Percentiles rank a stretch among this genome's conserved stretches.
Evolutionary conservation across 2,113 vertebrate species (phyloP).

Genomic region (Colinus virginianus): DNA sequence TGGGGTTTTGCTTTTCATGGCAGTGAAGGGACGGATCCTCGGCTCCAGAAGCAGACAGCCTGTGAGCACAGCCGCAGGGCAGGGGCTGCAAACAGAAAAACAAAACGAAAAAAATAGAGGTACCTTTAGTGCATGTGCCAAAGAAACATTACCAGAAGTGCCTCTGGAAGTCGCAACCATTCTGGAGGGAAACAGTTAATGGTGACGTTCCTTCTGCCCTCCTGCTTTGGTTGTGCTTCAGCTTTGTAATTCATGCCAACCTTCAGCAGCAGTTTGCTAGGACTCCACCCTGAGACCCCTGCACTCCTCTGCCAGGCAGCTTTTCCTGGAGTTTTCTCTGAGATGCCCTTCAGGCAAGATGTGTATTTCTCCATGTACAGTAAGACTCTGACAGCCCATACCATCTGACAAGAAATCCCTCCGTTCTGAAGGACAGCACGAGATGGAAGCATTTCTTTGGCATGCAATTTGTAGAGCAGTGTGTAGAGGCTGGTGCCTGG

Average conservation of each 20-base stretch:
- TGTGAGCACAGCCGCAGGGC: accelerated
- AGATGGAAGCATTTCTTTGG: neutral
- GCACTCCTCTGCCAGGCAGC: neutral
- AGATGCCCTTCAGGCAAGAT: neutral
- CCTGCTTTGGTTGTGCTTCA: conserved; percentile 11
- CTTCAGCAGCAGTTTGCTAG: neutral
- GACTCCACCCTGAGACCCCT: neutral
- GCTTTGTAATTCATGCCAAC: neutral
- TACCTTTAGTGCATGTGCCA: neutral
- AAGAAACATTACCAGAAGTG: neutral
- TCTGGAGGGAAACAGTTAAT: neutral
- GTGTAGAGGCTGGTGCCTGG: neutral
- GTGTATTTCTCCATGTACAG: neutral
- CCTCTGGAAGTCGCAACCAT: neutral
- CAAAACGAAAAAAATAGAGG: neutral
- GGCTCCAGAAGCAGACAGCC: neutral
- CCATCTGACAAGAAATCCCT: neutral
- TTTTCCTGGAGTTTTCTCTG: neutral
- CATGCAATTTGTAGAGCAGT: neutral
- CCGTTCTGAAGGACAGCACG: neutral
- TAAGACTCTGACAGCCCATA: neutral
- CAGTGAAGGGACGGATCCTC: neutral
- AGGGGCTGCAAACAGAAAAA: neutral
- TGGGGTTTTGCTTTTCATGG: neutral
- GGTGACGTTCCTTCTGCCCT: conserved; percentile 27